Evolutionary conservation across 1,140 invertebrate genomes (phyloP), one percentile per base, ranked within the genome.

Genomic region (Nasonia vitripennis): DNA sequence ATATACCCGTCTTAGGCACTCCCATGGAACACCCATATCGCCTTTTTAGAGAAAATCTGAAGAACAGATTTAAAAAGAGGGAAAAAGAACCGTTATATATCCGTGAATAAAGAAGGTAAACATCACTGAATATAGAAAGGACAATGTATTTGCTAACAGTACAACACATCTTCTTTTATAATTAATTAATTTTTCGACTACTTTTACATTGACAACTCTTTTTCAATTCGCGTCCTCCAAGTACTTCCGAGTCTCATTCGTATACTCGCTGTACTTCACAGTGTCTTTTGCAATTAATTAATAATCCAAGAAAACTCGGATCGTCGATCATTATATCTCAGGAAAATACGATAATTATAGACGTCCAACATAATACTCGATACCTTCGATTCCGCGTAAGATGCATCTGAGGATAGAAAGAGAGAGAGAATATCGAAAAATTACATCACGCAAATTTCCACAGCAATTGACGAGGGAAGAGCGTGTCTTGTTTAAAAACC

Each of bases 291-390:
- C 55, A 41, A 74, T 82, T 23, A 20, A 74, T 82, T 55, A 55
- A 55, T 23, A 23, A 20, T 9, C 27, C 20, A 71, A 17, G 73
- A 75, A 83, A 83, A n/a, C 45, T 34, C 37, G 45, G n/a, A 51
- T 7, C n/a, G 37, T 73, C 80, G n/a, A 74, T 51, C 12, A 74
- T 82, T 74, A 23, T 31, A 74, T 74, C 70, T 62, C 17, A 41
- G 81, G 73, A 77, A 83, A 83, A 74, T 41, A 83, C 73, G 51
- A 83, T 83, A 1, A 77, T 83, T 75, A 41, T 77, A 11, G 20
- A 48, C 70, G 79, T 9, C 20, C 9, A 2, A 23, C 20, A 45
- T 62, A 27, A 41, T 67, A 9, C 11, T 37, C 37, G 31, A 67
- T 48, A 34, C 51, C 31, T 79, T 67, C 62, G 27, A 79, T 67